These are phyloP conservation scores for Epinephelus moara DNA, from an alignment of 2,113 vertebrate genomes.

Conservation along the genomic window DNA sequence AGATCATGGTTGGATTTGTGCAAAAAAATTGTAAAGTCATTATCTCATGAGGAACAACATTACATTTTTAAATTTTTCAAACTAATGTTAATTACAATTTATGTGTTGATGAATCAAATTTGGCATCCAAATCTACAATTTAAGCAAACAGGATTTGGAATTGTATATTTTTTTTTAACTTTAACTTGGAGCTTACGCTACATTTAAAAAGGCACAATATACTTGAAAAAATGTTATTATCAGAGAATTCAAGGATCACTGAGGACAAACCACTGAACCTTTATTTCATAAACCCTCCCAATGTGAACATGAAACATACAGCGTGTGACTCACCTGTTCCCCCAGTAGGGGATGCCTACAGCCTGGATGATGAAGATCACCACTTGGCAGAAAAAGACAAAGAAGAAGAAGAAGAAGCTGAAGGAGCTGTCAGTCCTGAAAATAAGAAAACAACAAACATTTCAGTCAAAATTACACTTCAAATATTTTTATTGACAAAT, in stretches of 20 bases:
- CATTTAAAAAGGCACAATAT: too few relatives aligned
- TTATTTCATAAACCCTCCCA: not conserved
- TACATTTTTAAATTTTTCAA: not conserved
- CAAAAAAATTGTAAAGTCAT: too few relatives aligned
- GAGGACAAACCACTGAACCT: too few relatives aligned
- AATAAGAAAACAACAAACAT: conserved; percentile 7
- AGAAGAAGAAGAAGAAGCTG: conserved; percentile 99
- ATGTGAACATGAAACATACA: not conserved
- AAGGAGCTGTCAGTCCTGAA: conserved; percentile 96
- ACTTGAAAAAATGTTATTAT: too few relatives aligned
- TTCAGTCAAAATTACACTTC: not conserved
- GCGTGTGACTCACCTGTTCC: conserved; percentile 89
- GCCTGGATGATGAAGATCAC: conserved; percentile 92
- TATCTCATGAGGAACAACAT: too few relatives aligned
- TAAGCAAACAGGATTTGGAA: not conserved
- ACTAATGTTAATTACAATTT: not conserved
- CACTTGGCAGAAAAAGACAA: conserved; percentile 95
- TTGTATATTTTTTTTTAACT: not conserved
- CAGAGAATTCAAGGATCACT: too few relatives aligned
- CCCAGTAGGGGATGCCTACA: conserved; percentile 91
- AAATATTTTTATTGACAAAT: not conserved
- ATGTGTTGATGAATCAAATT: not conserved
- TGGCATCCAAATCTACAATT: not conserved
- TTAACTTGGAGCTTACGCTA: not conserved
- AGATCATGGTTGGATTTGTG: too few relatives aligned